A percentile compares a stretch with the other conserved stretches of the same genome.
Evolutionary conservation across 2,113 vertebrate species (phyloP).

Genomic region (Suricata suricatta): DNA sequence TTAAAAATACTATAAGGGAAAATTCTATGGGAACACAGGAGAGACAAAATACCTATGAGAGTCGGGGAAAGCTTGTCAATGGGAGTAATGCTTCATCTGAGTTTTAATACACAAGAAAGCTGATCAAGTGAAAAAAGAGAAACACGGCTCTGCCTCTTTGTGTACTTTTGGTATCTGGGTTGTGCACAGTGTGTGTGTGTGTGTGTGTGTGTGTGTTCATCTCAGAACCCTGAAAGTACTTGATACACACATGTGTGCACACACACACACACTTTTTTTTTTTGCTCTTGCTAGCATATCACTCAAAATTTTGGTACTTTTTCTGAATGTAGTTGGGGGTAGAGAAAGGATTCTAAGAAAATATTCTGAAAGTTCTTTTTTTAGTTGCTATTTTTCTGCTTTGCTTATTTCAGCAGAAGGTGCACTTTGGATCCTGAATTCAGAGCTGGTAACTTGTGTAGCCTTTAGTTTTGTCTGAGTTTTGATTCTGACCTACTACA

Average conservation of each 20-base stretch:
- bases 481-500: not conserved
- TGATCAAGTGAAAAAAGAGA: not conserved
- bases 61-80: not conserved
- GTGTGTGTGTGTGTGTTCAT: not conserved
- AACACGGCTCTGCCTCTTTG: not conserved
- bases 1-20: not conserved
- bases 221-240: not conserved
- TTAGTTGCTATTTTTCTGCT: not conserved
- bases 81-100: accelerated
- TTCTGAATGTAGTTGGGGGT: not conserved
- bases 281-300: not conserved
- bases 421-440: not conserved
- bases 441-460: not conserved
- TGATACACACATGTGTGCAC: not conserved
- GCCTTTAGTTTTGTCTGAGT: not conserved
- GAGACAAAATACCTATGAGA: not conserved
- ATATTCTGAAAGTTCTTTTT: not conserved
- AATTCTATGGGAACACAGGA: not conserved
- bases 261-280: not conserved
- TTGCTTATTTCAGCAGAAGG: not conserved
- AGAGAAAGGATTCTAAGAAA: not conserved
- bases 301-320: not conserved
- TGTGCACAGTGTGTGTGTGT: not conserved
- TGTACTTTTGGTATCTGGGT: not conserved
- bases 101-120: not conserved